Evolutionary conservation across 2,113 vertebrate species (phyloP), one percentile per base, ranked within the genome.

Genomic region (Argyrosomus japonicus): DNA sequence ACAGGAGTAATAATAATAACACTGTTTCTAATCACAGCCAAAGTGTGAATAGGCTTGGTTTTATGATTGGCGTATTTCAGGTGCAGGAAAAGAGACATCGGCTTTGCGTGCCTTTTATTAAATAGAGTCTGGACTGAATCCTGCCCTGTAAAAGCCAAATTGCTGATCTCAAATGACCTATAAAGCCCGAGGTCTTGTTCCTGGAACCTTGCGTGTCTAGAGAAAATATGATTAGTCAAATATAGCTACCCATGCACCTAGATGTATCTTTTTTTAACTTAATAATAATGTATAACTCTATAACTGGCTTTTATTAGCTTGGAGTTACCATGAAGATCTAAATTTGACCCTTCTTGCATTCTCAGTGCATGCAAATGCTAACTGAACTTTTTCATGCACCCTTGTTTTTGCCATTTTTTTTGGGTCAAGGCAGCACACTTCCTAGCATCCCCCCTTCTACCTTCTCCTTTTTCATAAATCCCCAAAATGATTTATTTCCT

Each of bases 401-500:
- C 51, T 12, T 58, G 13, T 60, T 81, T 81, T 85, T 61, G 13
- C 4, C n/a, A 6, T 82, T 80, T 85, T 79, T 23, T 50, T 10
- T 3, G 13, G 45, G 62, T 87, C 67, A 72, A 50, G 32, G 50
- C 64, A 82, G 68, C 74, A 3, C 58, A 36, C 32, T 72, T 67
- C 72, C 68, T 71, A 6, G 21, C 68, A 36, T 2, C 60, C 62
- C 69, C 68, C 45, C 45, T 27, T 78, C 61, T 68, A 54, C 63
- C 29, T 68, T 63, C 71, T 77, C 56, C 19, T 70, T 82, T 89
- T 81, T 74, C 72, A 90, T 86, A 75, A 88, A 85, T 93, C 82
- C 82, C 83, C 69, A 48, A 91, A 91, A 90, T 95, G 91, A 95
- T 95, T 95, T 94, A 95, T 95, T 93, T 87, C 79, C 86, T 75